Base-by-base conservation (phyloP, 2,797 vertebrate genomes). In the Falco columbarius region DNA sequence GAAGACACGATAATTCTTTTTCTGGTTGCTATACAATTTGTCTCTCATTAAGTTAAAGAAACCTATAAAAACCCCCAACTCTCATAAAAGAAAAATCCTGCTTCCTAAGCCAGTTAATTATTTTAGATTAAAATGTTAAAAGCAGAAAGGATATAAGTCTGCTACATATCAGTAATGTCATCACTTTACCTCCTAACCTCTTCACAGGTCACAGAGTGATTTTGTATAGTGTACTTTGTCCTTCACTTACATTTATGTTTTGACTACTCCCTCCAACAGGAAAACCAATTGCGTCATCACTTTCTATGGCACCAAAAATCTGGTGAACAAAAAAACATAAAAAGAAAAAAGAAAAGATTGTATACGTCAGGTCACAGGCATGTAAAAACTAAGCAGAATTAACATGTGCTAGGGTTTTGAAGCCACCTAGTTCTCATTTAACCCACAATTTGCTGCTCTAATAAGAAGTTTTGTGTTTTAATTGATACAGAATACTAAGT, bases 301-400 rank as follows among this genome's bases (percentile, higher is more conserved):
- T 98, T 90, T 99, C 99, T 61, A 99, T 98, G 63, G 99, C 99
- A 40, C 99, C 99, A 79, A 99, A 99, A 32, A 99, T 97, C 99
- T 99, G 84, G 34, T 56, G 4, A 56, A 72, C 24, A 44, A 47
- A 46, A 79, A 59, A 54, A 40, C 83, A 82, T 51, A 13, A 58
- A 40, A 52, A 38, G 26, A 44, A 20, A 61, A 59, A 42, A 42
- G 7, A 55, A 51, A 46, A 65, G 13, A 51, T 61, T 32, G 70
- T 30, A 86, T 26, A 59, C 6, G 47, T 74, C 38, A 88, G 81
- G n/a, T 54, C 66, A 71, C 4, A 92, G 9, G 6, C 71, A 68
- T 15, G 34, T 56, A 24, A 84, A 93, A 77, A 71, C 6, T 27
- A 75, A 62, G 59, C n/a, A 84, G 82, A 89, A 82, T 86, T 18